These are phyloP conservation scores for Caenorhabditis sp. DNA, from an alignment of 2,888 invertebrate genomes.

Conservation along the genomic window DNA sequence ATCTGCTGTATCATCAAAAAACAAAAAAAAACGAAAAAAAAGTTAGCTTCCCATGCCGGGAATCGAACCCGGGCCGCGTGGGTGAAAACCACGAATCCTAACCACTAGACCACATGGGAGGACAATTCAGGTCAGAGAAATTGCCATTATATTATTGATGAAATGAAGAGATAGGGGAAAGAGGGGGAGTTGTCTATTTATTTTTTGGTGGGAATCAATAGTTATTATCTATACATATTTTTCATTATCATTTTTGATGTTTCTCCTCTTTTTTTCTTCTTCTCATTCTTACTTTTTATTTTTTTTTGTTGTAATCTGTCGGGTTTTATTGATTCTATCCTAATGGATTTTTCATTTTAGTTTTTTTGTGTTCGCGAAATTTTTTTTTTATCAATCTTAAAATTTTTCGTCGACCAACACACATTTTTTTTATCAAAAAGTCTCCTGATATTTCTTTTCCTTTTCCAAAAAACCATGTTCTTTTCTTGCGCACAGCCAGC, in stretches of 20 bases:
- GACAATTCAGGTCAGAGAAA: background rate
- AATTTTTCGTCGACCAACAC: too few species aligned
- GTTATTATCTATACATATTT: background rate
- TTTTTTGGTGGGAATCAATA: background rate
- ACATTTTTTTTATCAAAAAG: too few species aligned
- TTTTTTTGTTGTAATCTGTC: background rate
- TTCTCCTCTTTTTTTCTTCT: background rate
- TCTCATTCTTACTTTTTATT: background rate
- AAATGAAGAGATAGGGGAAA: background rate
- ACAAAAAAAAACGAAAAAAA: background rate
- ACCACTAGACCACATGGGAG: constrained; percentile 62
- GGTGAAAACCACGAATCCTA: constrained; percentile 68
- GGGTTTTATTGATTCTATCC: background rate
- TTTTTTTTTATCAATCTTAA: background rate
- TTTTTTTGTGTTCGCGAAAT: background rate
- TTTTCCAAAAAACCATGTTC: background rate
- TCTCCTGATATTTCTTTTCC: too few species aligned
- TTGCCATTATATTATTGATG: background rate
- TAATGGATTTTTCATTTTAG: background rate
- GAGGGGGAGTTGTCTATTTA: background rate
- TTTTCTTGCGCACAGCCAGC: too few species aligned
- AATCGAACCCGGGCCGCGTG: constrained; percentile 68
- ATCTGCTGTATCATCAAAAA: background rate
- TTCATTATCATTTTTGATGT: constrained; percentile 1
- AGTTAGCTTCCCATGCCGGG: constrained; percentile 62